Evolutionary conservation across 2,888 invertebrate species (phyloP).

Genomic region (Meteorus colon): DNA sequence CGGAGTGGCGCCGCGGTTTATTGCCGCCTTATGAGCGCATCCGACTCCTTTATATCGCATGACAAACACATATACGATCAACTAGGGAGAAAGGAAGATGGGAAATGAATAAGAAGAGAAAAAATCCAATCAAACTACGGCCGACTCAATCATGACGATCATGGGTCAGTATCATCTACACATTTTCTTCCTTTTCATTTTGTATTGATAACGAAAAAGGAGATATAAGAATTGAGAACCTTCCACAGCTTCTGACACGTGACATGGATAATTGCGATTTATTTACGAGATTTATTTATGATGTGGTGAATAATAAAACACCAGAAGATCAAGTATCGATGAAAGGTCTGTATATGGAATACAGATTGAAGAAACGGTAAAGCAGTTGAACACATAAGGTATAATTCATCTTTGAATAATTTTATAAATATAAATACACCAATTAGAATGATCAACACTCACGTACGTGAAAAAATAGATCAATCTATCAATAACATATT

Average conservation of each 20-base stretch:
- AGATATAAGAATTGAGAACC: not conserved
- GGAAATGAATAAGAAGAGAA: slow-evolving; percentile 35
- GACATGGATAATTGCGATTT: slow-evolving; percentile 34
- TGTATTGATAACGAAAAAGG: not conserved
- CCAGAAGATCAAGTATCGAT: not conserved
- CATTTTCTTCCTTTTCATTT: not conserved
- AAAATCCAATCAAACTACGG: slow-evolving; percentile 32
- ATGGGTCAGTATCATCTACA: slow-evolving; percentile 32
- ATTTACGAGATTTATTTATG: slow-evolving; percentile 40
- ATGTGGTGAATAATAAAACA: slow-evolving; percentile 9
- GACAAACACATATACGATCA: slow-evolving; percentile 46
- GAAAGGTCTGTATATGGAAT: too few relatives aligned
- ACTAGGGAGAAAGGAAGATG: not conserved
- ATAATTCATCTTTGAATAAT: not conserved
- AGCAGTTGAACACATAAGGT: not conserved
- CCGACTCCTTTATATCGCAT: slow-evolving; percentile 37
- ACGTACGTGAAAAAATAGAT: too few relatives aligned
- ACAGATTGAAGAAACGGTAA: not conserved
- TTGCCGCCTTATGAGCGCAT: slow-evolving; percentile 51
- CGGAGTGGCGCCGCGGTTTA: slow-evolving; percentile 59
- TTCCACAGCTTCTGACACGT: slow-evolving; percentile 32
- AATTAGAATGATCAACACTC: too few relatives aligned
- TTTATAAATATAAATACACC: too few relatives aligned
- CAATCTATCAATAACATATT: too few relatives aligned
- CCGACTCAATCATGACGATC: slow-evolving; percentile 45